Percentiles rank a stretch among this genome's conserved stretches.
Evolutionary conservation across 2,113 vertebrate species (phyloP).

Genomic region (Rhabdornis inornatus): DNA sequence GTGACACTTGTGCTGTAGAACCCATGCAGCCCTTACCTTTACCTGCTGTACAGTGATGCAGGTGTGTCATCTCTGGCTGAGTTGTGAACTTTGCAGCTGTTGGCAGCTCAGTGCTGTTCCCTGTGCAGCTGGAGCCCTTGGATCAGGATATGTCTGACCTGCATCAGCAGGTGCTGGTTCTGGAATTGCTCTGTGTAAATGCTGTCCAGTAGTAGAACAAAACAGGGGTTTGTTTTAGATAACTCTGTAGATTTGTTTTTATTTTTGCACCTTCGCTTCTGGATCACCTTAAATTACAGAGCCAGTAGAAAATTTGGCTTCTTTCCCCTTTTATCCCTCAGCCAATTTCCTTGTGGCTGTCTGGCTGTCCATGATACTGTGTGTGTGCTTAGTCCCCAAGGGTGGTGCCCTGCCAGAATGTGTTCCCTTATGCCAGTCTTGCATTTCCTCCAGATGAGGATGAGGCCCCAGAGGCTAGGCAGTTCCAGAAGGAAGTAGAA

Average conservation of each 20-base stretch:
- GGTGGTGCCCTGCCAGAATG: accelerated
- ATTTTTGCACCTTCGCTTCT: background rate
- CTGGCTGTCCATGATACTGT: accelerated
- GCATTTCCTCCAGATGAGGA: background rate
- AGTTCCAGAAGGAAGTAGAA: constrained; percentile 79
- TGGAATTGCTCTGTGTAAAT: background rate
- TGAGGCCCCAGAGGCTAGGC: constrained; percentile 70
- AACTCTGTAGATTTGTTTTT: background rate
- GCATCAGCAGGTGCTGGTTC: accelerated
- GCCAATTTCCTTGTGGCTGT: background rate
- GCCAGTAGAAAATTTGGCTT: background rate
- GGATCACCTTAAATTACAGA: background rate
- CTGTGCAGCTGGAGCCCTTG: background rate
- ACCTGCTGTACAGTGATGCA: accelerated
- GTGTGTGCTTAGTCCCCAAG: accelerated
- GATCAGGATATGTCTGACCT: background rate
- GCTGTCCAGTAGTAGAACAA: background rate
- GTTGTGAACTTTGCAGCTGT: background rate
- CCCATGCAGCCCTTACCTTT: background rate
- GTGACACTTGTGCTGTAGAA: accelerated
- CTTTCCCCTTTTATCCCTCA: background rate
- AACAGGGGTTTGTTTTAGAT: background rate
- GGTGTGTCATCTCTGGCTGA: background rate
- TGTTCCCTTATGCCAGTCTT: background rate
- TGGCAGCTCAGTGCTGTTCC: background rate